phyloP scores from a whole-genome alignment of 2,888 invertebrate genomes.

The Caenorhabditis afra region DNA sequence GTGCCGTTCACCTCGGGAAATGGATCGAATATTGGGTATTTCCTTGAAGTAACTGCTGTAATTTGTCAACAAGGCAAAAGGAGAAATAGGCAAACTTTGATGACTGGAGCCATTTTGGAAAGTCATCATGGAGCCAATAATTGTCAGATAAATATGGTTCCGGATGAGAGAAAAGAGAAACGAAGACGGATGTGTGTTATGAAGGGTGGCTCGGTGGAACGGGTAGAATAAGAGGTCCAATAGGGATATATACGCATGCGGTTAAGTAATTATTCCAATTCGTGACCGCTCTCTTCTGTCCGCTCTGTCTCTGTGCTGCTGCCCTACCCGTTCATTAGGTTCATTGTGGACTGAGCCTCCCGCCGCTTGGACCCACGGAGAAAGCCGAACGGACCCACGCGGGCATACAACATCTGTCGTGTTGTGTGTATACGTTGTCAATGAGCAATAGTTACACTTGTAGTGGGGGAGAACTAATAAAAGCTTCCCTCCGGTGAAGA shows the following conservation, averaged over 20 bases:
- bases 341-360: conserved; percentile 46
- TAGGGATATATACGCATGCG: conserved; percentile 29
- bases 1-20: neutral
- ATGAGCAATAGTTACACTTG: conserved; percentile 60
- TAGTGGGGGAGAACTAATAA: conserved; percentile 50
- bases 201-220: conserved; percentile 10
- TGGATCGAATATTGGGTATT: no score
- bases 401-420: conserved; percentile 59
- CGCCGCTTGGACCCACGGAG: conserved; percentile 2
- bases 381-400: conserved; percentile 16
- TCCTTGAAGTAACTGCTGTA: neutral
- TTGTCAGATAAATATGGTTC: conserved; percentile 37
- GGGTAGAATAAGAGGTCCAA: conserved; percentile 17
- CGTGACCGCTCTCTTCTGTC: conserved; percentile 37
- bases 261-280: conserved; percentile 60
- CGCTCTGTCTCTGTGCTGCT: no score
- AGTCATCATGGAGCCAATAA: conserved; percentile 29
- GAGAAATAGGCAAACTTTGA: conserved; percentile 1
- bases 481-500: conserved; percentile 23
- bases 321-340: conserved; percentile 51
- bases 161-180: neutral
- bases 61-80: conserved; percentile 11
- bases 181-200: conserved; percentile 49
- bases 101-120: neutral
- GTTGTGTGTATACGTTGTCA: conserved; percentile 56